Evolutionary conservation across 1,140 invertebrate species (phyloP).

Genomic region (Eupristina koningsbergeri): DNA sequence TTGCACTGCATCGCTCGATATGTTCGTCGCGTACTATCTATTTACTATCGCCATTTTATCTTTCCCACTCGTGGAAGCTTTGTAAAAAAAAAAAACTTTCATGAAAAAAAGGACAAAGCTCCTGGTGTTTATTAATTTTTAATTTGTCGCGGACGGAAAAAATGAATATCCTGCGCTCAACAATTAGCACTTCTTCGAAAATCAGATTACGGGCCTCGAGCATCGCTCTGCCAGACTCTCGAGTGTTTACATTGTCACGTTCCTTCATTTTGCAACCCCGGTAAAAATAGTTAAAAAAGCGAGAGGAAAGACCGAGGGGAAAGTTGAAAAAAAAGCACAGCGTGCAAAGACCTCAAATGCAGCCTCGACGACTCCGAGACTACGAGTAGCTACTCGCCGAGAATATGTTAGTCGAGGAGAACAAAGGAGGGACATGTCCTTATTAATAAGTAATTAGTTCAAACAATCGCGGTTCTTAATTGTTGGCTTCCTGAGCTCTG

Average conservation of each 20-base stretch:
- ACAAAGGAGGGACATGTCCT: neutral
- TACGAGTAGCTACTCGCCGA: neutral
- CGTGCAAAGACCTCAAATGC: conserved; percentile 8
- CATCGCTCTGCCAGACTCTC: no score
- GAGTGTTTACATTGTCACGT: conserved; percentile 16
- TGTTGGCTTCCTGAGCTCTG: no score
- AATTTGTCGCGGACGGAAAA: neutral
- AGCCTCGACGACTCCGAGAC: neutral
- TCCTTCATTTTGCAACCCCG: neutral
- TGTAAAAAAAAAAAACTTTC: no score
- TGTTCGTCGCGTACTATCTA: no score
- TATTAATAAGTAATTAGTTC: neutral
- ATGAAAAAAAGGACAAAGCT: no score
- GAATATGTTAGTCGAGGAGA: no score
- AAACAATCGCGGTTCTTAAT: no score
- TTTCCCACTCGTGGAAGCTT: no score
- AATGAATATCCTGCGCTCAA: neutral
- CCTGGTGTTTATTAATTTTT: no score
- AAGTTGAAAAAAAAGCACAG: neutral
- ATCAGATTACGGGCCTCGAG: no score
- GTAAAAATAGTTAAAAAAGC: neutral
- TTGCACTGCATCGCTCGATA: no score
- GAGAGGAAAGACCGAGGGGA: neutral
- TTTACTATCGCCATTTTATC: no score
- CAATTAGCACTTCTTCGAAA: conserved; percentile 24